Percentiles rank a stretch among this genome's conserved stretches.
Conservation (phyloP, 1,140 invertebrate species). For the Anastatus disparis region DNA sequence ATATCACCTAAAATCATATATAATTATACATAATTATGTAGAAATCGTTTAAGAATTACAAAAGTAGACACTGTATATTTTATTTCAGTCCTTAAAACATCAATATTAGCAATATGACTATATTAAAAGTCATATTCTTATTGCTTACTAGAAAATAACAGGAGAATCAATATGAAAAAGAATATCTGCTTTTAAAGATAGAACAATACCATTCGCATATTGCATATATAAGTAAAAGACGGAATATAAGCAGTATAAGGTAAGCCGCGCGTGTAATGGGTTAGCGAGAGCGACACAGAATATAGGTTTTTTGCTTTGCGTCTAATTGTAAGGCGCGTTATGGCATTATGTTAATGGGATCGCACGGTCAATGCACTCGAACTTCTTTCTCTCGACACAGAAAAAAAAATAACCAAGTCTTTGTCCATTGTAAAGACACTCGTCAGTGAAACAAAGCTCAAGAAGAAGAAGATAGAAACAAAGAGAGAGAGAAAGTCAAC, state of each 20-base stretch:
- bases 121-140: neutral
- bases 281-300: neutral
- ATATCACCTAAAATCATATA: no score
- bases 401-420: neutral
- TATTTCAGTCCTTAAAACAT: neutral
- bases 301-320: neutral
- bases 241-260: no score
- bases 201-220: neutral
- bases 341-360: conserved; percentile 55
- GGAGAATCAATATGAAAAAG: neutral
- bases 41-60: no score
- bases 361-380: conserved; percentile 54
- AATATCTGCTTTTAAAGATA: no score
- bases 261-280: neutral
- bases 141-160: neutral
- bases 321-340: conserved; percentile 46
- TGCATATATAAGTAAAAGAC: no score
- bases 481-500: neutral
- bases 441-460: neutral
- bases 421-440: conserved; percentile 14
- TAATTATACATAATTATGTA: no score
- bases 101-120: neutral
- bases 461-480: neutral
- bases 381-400: conserved; percentile 17
- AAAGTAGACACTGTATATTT: neutral